Conservation (phyloP, 2,113 vertebrate genomes). For the Columbina picui region DNA sequence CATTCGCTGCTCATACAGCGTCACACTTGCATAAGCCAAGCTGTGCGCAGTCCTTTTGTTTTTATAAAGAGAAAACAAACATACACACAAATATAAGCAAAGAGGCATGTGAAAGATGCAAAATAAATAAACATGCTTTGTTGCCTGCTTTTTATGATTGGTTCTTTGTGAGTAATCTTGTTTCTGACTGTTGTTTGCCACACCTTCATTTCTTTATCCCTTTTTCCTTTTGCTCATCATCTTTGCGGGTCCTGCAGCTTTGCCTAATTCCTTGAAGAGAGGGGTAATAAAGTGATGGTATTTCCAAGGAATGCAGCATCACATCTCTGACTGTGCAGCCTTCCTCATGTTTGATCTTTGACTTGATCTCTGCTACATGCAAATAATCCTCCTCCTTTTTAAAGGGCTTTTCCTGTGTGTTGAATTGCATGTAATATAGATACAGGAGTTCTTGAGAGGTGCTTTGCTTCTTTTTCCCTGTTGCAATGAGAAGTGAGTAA, state of each 20-base stretch:
- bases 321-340: not conserved
- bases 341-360: not conserved
- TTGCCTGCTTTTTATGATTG: too few relatives aligned
- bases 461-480: not conserved
- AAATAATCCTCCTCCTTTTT: not conserved
- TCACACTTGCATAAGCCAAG: not conserved
- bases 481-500: not conserved
- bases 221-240: not conserved
- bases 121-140: too few relatives aligned
- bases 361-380: not conserved
- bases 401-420: not conserved
- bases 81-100: not conserved
- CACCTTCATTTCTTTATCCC: not conserved
- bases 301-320: not conserved
- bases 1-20: not conserved
- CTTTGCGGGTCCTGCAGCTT: not conserved
- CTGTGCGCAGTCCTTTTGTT: not conserved
- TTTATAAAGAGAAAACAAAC: not conserved
- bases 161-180: not conserved
- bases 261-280: not conserved
- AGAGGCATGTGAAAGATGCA: not conserved
- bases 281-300: not conserved
- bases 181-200: not conserved
- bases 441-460: not conserved
- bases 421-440: not conserved